Evolutionary conservation across 2,797 vertebrate genomes (phyloP).

Genomic region (Pipistrellus pipistrellus): DNA sequence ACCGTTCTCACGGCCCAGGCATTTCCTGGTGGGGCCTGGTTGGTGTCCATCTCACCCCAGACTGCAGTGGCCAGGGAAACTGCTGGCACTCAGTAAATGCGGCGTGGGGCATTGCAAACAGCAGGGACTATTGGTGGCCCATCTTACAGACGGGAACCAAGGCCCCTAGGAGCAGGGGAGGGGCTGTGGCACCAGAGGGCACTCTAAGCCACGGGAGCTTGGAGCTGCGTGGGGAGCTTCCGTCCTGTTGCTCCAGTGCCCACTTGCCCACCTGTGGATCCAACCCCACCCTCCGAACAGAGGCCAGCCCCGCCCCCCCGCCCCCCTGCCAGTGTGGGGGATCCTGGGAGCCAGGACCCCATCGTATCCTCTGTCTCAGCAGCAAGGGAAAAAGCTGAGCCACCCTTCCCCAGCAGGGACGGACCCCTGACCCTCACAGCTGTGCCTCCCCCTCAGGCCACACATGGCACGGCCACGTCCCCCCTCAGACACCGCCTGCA

Average conservation of each 20-base stretch:
- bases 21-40: neutral
- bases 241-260: fast-evolving
- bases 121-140: neutral
- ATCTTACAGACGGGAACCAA: neutral
- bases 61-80: neutral
- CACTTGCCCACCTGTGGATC: no score
- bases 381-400: neutral
- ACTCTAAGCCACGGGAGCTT: neutral
- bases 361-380: fast-evolving
- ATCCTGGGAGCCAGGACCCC: no score
- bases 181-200: neutral
- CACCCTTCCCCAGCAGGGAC: no score
- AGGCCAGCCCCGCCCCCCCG: neutral
- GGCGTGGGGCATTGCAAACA: fast-evolving
- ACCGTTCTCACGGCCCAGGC: neutral
- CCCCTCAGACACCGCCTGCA: neutral
- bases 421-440: neutral
- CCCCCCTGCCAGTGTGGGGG: no score
- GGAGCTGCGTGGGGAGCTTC: no score
- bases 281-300: neutral
- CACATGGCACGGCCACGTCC: neutral
- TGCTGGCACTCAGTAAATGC: neutral
- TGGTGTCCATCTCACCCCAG: neutral
- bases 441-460: neutral
- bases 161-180: neutral